phyloP scores from a whole-genome alignment of 2,113 vertebrate genomes.

The Tachysurus fulvidraco region DNA sequence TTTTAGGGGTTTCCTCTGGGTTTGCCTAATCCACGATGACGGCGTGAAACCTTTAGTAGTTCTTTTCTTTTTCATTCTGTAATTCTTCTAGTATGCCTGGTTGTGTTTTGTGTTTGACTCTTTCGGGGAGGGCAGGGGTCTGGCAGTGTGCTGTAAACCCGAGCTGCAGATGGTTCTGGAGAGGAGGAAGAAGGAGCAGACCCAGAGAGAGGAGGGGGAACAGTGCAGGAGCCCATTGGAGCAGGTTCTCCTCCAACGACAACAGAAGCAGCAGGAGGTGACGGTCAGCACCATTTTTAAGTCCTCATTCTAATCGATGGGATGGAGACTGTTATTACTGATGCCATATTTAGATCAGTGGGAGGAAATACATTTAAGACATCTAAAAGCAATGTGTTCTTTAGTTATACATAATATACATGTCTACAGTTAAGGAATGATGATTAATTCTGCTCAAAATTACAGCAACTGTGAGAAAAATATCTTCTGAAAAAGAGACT shows the following conservation, averaged over 20 bases:
- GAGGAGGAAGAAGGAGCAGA: constrained; percentile 68
- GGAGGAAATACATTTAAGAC: neutral
- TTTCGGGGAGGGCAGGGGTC: constrained; percentile 60
- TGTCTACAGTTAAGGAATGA: neutral
- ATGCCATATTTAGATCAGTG: neutral
- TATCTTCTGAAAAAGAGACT: neutral
- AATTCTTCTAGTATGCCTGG: constrained; percentile 31
- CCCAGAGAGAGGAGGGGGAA: constrained; percentile 61
- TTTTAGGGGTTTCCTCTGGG: too few relatives aligned
- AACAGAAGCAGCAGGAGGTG: constrained; percentile 70
- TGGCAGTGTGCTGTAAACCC: constrained; percentile 67
- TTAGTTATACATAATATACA: neutral
- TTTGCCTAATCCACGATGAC: neutral
- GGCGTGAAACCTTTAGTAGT: neutral
- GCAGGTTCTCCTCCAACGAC: constrained; percentile 65
- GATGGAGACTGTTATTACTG: neutral
- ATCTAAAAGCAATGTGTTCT: neutral
- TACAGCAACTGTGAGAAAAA: neutral
- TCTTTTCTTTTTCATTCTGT: neutral
- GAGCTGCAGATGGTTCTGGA: constrained; percentile 73
- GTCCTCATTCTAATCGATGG: neutral
- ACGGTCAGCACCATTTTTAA: constrained; percentile 34
- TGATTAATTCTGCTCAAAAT: neutral
- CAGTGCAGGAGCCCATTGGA: constrained; percentile 65
- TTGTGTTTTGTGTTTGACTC: constrained; percentile 37